Conservation (phyloP, 2,113 vertebrate genomes). For the Anolis sagrei region DNA sequence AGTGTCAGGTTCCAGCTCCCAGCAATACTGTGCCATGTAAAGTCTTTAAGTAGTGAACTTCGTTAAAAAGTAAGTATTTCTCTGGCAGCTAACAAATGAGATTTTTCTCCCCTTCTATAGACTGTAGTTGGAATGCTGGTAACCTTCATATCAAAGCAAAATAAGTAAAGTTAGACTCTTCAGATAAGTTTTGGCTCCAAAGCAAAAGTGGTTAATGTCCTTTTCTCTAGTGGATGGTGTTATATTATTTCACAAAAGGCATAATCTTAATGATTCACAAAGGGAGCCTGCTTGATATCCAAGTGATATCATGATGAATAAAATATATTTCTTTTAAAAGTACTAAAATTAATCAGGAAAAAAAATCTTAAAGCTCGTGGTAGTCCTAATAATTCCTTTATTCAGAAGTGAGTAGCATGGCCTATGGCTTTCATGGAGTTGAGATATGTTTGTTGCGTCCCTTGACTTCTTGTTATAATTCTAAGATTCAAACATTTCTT, state of each 20-base stretch:
- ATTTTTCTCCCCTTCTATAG: neutral
- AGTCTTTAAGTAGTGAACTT: conserved; percentile 62
- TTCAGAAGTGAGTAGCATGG: conserved; percentile 12
- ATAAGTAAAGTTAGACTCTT: conserved; percentile 34
- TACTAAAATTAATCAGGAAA: conserved; percentile 28
- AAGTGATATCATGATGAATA: conserved; percentile 38
- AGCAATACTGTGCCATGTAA: conserved; percentile 50
- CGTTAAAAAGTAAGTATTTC: conserved; percentile 65
- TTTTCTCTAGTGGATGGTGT: conserved; percentile 44
- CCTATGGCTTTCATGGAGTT: neutral
- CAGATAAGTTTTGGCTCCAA: conserved; percentile 16
- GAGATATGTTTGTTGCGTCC: neutral
- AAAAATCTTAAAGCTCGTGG: conserved; percentile 13
- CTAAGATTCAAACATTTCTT: neutral
- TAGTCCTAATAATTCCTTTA: conserved; percentile 25
- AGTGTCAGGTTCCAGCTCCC: conserved; percentile 61
- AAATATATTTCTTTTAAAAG: conserved; percentile 49
- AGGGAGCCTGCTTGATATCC: conserved; percentile 20
- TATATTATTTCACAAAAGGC: conserved; percentile 47
- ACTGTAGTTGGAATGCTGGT: conserved; percentile 26
- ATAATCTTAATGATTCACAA: conserved; percentile 45
- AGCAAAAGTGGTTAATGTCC: conserved; percentile 32
- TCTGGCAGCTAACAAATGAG: conserved; percentile 50
- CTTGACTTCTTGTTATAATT: conserved; percentile 19
- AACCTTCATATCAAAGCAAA: conserved; percentile 36